Evolutionary conservation across 1,140 invertebrate species (phyloP), one percentile per base, ranked within the genome.

Genomic region (Neuroterus valhalla): DNA sequence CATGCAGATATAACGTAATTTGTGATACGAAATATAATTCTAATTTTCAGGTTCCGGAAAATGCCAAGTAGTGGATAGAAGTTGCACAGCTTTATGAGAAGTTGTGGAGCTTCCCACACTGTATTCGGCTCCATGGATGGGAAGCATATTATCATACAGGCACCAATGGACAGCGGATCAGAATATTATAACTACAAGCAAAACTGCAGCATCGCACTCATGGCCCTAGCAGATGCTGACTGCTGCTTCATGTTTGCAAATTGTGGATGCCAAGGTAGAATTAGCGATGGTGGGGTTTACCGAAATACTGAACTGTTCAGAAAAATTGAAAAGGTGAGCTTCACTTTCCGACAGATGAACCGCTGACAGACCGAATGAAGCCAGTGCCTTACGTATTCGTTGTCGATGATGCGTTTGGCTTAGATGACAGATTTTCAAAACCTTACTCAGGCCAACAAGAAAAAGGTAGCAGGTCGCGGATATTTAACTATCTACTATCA

Each of bases 171-270:
- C 69, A 74, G 69, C 70, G 85, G 85, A n/a, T 84, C 83, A 48
- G 62, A 76, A 38, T 86, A 83, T 75, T 86, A 76, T 62, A 89
- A 89, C 74, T 89, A 90, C 70, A 88, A 89, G 73, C 68, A 77
- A 50, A 77, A 74, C 42, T 83, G 80, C 72, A 86, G 82, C 46
- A 83, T 89, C 55, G 78, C 87, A 46, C 55, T 89, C 1, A 70
- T 89, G 66, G 83, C 84, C 67, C 52, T 88, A 48, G 85, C 82
- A 44, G 62, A 66, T 66, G 26, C 62, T 12, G 14, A 66, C 26
- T 87, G 91, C 79, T 80, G 82, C 15, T 90, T 90, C 70, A 72
- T 84, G n/a, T 84, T 72, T 66, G 72, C 86, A 48, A 82, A 91
- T 81, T 75, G 88, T 66, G 87, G 87, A 3, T 77, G 71, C 55